Evolutionary conservation across 2,113 vertebrate genomes (phyloP).

Genomic region (Pholis gunnellus): DNA sequence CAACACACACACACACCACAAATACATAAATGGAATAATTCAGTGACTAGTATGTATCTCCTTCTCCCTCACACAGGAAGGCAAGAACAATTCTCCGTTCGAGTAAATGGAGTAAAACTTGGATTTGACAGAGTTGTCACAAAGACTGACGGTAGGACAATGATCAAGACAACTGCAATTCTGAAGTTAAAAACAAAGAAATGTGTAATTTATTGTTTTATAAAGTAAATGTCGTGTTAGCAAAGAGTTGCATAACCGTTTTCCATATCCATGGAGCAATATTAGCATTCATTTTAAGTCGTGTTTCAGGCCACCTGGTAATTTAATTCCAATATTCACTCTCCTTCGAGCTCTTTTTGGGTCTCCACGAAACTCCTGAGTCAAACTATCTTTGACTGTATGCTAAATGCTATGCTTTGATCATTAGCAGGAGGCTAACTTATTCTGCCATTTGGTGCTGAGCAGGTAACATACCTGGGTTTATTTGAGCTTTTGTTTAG

Average conservation of each 20-base stretch:
- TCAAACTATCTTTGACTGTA: neutral
- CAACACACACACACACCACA: slow-evolving; percentile 9
- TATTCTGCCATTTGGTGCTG: neutral
- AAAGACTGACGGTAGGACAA: neutral
- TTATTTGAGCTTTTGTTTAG: neutral
- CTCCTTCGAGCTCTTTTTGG: neutral
- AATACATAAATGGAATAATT: neutral
- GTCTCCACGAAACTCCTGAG: neutral
- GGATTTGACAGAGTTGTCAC: neutral
- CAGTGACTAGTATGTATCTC: neutral
- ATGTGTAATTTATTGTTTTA: neutral
- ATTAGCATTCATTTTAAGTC: neutral
- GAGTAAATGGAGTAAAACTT: neutral
- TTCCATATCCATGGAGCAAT: neutral
- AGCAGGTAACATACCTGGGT: neutral
- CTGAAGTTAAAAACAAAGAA: neutral
- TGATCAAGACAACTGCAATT: neutral
- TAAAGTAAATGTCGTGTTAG: neutral
- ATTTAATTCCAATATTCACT: neutral
- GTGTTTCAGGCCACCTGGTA: neutral
- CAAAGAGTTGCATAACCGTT: neutral
- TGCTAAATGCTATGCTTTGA: neutral
- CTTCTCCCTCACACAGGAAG: neutral
- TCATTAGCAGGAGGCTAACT: neutral
- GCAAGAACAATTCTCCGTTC: neutral